Base-by-base conservation (phyloP, 1,140 invertebrate species). In the Saccostrea glomerata region DNA sequence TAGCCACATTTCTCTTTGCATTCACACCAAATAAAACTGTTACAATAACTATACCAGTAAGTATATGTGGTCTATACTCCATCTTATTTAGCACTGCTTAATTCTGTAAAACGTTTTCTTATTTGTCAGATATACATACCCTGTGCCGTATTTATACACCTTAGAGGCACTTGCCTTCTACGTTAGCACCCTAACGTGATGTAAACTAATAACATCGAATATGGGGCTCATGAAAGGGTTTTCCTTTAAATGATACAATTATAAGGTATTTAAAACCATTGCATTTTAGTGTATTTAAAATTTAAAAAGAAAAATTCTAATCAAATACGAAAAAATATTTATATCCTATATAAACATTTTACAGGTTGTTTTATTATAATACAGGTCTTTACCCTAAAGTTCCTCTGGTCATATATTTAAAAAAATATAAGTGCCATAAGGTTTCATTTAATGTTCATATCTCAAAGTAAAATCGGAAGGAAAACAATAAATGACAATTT, bases 381-480 rank as follows among this genome's bases (percentile, higher is more conserved):
- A 47, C 6, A 47, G 9, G 47, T 47, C 47, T 6, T 0, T 47
- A 2, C 47, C 47, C 47, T 4, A 47, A 47, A 6, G 47, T 47
- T 36, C 47, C 47, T 47, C 47, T 47, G 47, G 47, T 11, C 9
- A 47, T 47, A 47, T 47, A 47, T 47, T 47, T 9, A 66, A 23
- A 20, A 66, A 66, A 9, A 20, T n/a, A 77, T 36, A 13, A 30
- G 3, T 77, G 25, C 25, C 66, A 23, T 25, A 7, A 15, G 70
- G 13, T 30, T 77, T 25, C 11, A 30, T 77, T 77, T 77, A 17
- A n/a, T 36, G 23, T 15, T 36, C 0, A 13, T 25, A 77, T 77
- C 70, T 77, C 30, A 30, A 30, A 30, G 70, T 77, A 36, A 77
- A 77, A 77, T 77, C 23, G 70, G 70, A 77, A 77, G 70, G 70